phyloP scores from a whole-genome alignment of 2,113 vertebrate species.

The Cricetomys ansorgei region DNA sequence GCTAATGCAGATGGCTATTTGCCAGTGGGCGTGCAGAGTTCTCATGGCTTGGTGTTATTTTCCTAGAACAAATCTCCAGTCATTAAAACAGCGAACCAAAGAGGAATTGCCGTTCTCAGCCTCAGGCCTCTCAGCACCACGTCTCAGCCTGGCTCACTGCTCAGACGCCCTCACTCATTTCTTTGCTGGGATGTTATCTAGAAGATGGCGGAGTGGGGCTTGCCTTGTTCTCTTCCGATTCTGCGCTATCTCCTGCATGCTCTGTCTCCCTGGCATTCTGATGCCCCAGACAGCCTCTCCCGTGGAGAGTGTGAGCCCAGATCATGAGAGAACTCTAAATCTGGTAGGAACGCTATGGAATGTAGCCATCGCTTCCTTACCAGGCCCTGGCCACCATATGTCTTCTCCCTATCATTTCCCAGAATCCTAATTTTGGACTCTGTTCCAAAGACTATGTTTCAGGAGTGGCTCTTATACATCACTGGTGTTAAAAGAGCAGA shows the following conservation, averaged over 20 bases:
- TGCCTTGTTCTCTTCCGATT: neutral
- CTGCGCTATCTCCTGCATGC: neutral
- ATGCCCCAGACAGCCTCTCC: neutral
- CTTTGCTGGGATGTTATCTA: neutral
- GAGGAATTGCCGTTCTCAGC: neutral
- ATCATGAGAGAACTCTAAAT: too few relatives aligned
- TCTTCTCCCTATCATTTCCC: neutral
- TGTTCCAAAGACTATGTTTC: neutral
- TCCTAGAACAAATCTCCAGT: constrained; percentile 21
- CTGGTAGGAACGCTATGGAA: neutral
- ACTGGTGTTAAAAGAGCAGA: neutral
- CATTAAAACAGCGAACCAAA: neutral
- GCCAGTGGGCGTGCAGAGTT: neutral
- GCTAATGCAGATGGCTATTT: neutral
- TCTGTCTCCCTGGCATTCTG: neutral
- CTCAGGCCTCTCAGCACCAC: neutral
- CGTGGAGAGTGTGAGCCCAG: neutral
- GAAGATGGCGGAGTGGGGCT: neutral
- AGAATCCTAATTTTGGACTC: neutral
- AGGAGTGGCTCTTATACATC: neutral
- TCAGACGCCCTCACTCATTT: too few relatives aligned
- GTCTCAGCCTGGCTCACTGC: neutral
- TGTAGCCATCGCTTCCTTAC: neutral
- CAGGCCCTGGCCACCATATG: neutral
- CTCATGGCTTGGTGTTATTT: neutral